phyloP scores from a whole-genome alignment of 2,113 vertebrate genomes.

The Eubucco bourcierii region DNA sequence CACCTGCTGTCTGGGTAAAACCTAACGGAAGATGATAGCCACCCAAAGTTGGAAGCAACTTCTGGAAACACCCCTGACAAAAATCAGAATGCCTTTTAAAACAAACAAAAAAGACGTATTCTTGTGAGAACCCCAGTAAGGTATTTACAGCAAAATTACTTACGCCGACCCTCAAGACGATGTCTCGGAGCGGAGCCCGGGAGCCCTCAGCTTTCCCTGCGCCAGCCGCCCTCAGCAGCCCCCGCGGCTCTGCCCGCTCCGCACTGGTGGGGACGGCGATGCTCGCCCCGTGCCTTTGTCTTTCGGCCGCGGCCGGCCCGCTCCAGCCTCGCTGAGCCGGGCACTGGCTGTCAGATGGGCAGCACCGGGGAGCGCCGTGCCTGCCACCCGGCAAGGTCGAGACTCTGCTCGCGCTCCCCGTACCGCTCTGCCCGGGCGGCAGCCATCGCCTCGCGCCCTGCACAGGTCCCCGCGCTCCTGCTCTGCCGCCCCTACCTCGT shows the following conservation, averaged over 20 bases:
- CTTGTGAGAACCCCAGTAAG: neutral
- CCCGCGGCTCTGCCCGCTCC: neutral
- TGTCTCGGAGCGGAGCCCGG: neutral
- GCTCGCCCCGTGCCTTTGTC: conserved; percentile 26
- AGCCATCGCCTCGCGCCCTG: neutral
- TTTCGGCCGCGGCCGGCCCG: neutral
- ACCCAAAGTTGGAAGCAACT: conserved; percentile 27
- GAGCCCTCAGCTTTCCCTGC: neutral
- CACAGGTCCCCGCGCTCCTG: neutral
- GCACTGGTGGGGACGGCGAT: neutral
- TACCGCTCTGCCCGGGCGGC: neutral
- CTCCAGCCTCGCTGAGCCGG: neutral
- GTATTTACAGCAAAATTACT: no score
- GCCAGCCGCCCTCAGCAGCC: neutral
- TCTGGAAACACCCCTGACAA: neutral
- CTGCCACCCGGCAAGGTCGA: neutral
- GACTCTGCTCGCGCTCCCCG: neutral
- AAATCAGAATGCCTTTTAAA: neutral
- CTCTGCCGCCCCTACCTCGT: neutral
- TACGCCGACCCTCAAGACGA: no score
- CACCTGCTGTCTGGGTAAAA: neutral
- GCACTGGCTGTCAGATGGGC: neutral
- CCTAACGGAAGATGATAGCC: neutral
- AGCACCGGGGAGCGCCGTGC: neutral
- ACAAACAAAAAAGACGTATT: neutral